Evolutionary conservation across 1,140 invertebrate genomes (phyloP).

Genomic region (Fopius arisanus): DNA sequence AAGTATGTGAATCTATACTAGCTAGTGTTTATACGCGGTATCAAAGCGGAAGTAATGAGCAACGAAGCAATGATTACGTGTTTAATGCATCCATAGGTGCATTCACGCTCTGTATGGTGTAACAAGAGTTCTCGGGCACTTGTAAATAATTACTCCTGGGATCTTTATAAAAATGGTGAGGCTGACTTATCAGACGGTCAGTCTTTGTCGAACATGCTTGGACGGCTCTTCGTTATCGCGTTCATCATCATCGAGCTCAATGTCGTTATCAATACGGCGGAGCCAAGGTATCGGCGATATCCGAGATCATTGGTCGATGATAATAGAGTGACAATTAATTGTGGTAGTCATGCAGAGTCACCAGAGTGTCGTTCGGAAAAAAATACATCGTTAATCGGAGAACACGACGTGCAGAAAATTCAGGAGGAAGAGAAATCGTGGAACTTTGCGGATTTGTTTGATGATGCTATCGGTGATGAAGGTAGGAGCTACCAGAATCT

Average conservation of each 20-base stretch:
- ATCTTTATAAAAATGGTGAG: slow-evolving; percentile 57
- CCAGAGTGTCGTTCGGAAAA: slow-evolving; percentile 20
- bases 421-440: slow-evolving; percentile 12
- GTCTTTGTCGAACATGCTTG: slow-evolving; percentile 58
- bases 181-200: slow-evolving; percentile 38
- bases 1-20: neutral
- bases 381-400: neutral
- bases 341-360: slow-evolving; percentile 20
- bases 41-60: slow-evolving; percentile 26
- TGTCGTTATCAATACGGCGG: slow-evolving; percentile 36
- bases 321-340: slow-evolving; percentile 22
- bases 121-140: slow-evolving; percentile 25
- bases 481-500: slow-evolving; percentile 27
- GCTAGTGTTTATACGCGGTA: neutral
- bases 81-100: slow-evolving; percentile 54
- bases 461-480: slow-evolving; percentile 22
- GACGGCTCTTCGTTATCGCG: slow-evolving; percentile 46
- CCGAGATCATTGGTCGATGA: slow-evolving; percentile 22
- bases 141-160: slow-evolving; percentile 47
- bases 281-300: slow-evolving; percentile 38
- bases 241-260: slow-evolving; percentile 36
- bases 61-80: slow-evolving; percentile 46
- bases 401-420: neutral
- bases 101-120: slow-evolving; percentile 65
- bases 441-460: slow-evolving; percentile 20